phyloP scores from a whole-genome alignment of 2,113 vertebrate genomes.

The Oreochromis aureus region DNA sequence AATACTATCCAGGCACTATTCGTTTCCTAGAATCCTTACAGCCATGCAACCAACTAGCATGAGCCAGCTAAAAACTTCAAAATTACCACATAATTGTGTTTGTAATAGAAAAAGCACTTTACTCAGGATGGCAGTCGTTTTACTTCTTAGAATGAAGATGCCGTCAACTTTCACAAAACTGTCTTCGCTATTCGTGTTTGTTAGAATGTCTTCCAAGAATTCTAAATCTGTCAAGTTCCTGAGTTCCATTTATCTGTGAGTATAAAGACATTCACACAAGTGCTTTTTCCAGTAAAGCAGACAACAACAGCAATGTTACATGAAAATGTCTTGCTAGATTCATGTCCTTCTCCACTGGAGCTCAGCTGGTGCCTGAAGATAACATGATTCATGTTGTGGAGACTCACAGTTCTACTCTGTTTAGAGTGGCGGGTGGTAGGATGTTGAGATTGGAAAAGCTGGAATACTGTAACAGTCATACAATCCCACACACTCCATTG shows the following conservation, averaged over 20 bases:
- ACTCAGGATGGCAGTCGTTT: not conserved
- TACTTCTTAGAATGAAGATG: not conserved
- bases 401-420: conserved; percentile 5
- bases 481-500: not conserved
- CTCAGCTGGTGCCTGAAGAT: conserved; percentile 50
- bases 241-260: not conserved
- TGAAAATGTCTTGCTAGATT: conserved; percentile 24
- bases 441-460: not conserved
- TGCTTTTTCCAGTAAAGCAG: not conserved
- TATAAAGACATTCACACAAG: not conserved
- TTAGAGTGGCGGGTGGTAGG: not conserved
- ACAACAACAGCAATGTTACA: not conserved
- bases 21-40: not conserved
- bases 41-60: not conserved
- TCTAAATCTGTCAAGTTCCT: not conserved
- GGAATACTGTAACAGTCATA: not conserved
- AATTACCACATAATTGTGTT: not conserved
- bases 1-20: not conserved
- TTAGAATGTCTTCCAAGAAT: not conserved
- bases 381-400: conserved; percentile 38
- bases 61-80: not conserved
- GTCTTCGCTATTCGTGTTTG: not conserved
- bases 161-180: not conserved
- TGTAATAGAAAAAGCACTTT: not conserved
- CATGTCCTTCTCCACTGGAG: conserved; percentile 19